Conservation (phyloP, 2,113 vertebrate genomes). For the Rostratula benghalensis region DNA sequence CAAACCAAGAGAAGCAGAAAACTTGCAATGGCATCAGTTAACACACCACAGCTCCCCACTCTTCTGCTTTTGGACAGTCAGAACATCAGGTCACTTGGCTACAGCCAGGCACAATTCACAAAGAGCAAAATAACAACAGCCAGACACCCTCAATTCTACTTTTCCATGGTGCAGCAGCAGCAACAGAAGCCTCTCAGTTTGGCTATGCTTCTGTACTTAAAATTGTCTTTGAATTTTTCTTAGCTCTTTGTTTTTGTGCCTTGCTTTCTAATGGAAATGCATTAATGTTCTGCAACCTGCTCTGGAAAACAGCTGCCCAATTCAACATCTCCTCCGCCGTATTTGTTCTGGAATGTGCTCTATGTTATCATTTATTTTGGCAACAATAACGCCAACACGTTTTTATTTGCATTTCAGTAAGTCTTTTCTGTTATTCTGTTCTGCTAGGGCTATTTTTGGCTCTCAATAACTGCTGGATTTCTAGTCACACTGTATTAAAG, state of each 20-base stretch:
- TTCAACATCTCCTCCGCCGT: rapidly evolving
- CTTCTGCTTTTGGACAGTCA: background rate
- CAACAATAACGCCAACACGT: background rate
- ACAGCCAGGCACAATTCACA: background rate
- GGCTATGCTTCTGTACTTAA: rapidly evolving
- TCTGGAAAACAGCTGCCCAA: background rate
- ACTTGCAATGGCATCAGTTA: background rate
- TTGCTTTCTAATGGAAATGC: background rate
- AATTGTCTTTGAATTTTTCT: background rate
- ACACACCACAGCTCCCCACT: rapidly evolving
- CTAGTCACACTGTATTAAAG: background rate
- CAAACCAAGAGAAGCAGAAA: background rate
- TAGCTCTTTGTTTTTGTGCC: background rate
- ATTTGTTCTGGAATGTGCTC: background rate
- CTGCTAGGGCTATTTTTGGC: background rate
- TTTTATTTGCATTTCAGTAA: slow-evolving; percentile 5
- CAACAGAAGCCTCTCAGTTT: background rate
- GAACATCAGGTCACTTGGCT: background rate
- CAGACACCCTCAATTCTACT: too few species aligned
- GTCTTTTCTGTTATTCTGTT: background rate
- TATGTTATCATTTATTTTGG: slow-evolving; percentile 1
- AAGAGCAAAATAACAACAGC: rapidly evolving
- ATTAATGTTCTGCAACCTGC: background rate
- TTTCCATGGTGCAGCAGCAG: background rate
- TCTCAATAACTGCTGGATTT: background rate